Evolutionary conservation across 2,797 vertebrate genomes (phyloP).

Genomic region (Liparis tanakae): DNA sequence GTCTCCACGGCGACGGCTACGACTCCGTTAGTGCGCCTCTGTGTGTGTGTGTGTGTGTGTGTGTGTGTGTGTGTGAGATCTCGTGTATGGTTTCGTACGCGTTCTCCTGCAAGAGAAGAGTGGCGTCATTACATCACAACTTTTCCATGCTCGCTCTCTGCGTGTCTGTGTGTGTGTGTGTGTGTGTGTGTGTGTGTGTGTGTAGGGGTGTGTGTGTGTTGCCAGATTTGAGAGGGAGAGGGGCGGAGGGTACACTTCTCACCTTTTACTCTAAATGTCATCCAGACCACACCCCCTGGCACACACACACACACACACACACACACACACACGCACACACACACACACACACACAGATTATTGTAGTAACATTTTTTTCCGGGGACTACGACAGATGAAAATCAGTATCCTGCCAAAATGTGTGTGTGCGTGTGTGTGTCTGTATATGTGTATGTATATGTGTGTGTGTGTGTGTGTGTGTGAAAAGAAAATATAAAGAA

Average conservation of each 20-base stretch:
- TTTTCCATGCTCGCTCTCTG: constrained; percentile 77
- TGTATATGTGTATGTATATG: constrained; percentile 36
- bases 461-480: constrained; percentile 26
- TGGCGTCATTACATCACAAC: constrained; percentile 76
- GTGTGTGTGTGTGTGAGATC: constrained; percentile 9
- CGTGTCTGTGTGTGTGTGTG: constrained; percentile 37
- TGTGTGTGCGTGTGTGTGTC: constrained; percentile 18
- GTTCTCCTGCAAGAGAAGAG: constrained; percentile 57
- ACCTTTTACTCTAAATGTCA: constrained; percentile 84
- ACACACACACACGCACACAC: no score
- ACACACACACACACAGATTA: constrained; percentile 29
- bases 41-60: no score
- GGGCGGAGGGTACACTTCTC: constrained; percentile 70
- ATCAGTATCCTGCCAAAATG: constrained; percentile 26
- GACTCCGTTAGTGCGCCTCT: constrained; percentile 13
- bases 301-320: constrained; percentile 25
- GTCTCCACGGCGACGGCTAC: constrained; percentile 29
- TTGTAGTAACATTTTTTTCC: constrained; percentile 38
- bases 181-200: constrained; percentile 39
- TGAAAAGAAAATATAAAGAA: constrained; percentile 44
- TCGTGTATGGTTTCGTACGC: constrained; percentile 42
- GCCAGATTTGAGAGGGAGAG: constrained; percentile 40
- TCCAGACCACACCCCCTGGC: constrained; percentile 72
- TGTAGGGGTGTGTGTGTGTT: constrained; percentile 49
- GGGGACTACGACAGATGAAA: constrained; percentile 48